phyloP scores from a whole-genome alignment of 2,888 invertebrate genomes.

The Agonopterix subpropinquella region DNA sequence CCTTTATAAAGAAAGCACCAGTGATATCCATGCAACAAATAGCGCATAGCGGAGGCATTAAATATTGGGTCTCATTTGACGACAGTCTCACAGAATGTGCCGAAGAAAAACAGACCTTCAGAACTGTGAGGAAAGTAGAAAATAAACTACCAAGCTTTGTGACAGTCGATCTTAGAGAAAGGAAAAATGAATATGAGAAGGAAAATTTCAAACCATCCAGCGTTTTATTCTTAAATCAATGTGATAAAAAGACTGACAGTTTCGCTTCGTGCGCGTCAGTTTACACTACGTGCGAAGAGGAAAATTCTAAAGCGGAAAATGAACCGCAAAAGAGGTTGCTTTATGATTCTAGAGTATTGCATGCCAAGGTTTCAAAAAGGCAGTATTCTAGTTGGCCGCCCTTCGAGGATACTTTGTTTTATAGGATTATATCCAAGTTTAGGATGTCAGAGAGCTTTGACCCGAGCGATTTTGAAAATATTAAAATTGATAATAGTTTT shows the following conservation, averaged over 20 bases:
- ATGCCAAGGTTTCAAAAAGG: conserved; percentile 17
- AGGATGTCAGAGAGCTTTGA: conserved; percentile 67
- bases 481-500: conserved; percentile 18
- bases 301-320: conserved; percentile 9
- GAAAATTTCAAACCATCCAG: conserved; percentile 12
- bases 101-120: conserved; percentile 9
- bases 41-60: conserved; percentile 52
- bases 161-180: conserved; percentile 21
- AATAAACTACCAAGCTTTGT: conserved; percentile 53
- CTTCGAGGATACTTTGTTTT: conserved; percentile 55
- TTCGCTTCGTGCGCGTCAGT: conserved; percentile 23
- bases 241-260: conserved; percentile 14
- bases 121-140: conserved; percentile 16
- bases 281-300: conserved; percentile 29
- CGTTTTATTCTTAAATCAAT: conserved; percentile 12
- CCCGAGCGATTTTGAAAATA: conserved; percentile 41
- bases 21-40: conserved; percentile 61
- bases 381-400: conserved; percentile 61
- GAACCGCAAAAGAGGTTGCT: conserved; percentile 26
- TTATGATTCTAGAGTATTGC: conserved; percentile 30
- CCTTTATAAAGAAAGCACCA: conserved; percentile 44
- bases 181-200: neutral
- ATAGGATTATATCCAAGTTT: conserved; percentile 56
- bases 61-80: conserved; percentile 67
- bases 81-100: conserved; percentile 27